Base-by-base conservation (phyloP, 2,113 vertebrate species). In the Pelecanoides urinatrix region DNA sequence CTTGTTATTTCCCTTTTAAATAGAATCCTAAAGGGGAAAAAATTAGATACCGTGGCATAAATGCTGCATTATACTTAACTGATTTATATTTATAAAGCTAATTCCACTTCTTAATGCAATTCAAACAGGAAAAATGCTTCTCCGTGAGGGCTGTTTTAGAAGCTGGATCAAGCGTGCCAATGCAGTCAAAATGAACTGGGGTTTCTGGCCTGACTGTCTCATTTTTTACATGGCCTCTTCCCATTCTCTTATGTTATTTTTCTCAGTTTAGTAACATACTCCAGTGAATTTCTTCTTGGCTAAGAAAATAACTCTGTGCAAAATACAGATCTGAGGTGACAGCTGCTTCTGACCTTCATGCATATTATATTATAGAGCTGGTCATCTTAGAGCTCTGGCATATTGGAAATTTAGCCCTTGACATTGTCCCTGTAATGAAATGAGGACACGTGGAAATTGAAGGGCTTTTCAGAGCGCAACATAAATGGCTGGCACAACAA, bases 41-140 rank as follows among this genome's bases (percentile, higher is more conserved):
- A 93, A 95, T 94, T 94, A 94, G 92, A 94, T 90, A 96, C 81
- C 0, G 0, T 88, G 71, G 68, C 42, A 95, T 96, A 97, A 90
- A 97, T 97, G 96, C 97, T 97, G 44, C 92, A 96, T 94, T 94
- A 91, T 68, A 76, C 89, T 93, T 96, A 97, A 97, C 92, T 88
- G 92, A 94, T 95, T 88, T 93, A 75, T 96, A 95, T 96, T 96
- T 97, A 94, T 96, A 92, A 95, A 97, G 77, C 91, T 97, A 95
- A 97, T 97, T 96, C 73, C 13, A 88, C 65, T 86, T 88, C 67
- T 93, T 94, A 96, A 71, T 91, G 59, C 22, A 95, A 90, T 90
- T 95, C 88, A 84, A 95, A 90, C 42, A 88, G 61, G 52, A 93
- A 86, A 87, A 96, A 92, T 70, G 38, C 70, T 92, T 90, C 71